Conservation (phyloP, 2,113 vertebrate species). For the Conger conger region DNA sequence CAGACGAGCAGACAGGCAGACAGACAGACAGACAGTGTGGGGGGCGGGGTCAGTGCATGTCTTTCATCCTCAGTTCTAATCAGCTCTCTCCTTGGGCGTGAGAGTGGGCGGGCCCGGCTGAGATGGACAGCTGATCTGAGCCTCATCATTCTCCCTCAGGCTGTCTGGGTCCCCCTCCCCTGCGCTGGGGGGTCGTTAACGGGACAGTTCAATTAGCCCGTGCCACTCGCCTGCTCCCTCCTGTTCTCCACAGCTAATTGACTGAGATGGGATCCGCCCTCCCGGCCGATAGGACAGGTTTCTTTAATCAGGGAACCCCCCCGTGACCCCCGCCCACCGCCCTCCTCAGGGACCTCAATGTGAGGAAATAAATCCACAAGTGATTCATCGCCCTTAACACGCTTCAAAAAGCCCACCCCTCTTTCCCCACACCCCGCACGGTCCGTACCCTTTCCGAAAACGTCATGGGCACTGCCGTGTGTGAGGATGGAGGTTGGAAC, state of each 20-base stretch:
- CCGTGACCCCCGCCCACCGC: neutral
- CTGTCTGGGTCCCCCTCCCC: neutral
- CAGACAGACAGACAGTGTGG: too few relatives aligned
- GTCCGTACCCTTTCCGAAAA: neutral
- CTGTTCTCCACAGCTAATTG: neutral
- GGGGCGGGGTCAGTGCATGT: neutral
- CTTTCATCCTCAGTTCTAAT: neutral
- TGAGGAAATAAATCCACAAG: neutral
- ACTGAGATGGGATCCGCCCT: neutral
- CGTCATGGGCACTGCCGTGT: neutral
- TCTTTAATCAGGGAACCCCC: constrained; percentile 1
- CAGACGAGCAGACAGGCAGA: too few relatives aligned
- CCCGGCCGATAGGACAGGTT: neutral
- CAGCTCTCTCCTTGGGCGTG: neutral
- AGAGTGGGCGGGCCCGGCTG: neutral
- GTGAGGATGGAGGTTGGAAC: neutral
- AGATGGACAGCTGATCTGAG: neutral
- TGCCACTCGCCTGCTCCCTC: neutral
- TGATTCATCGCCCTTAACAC: neutral
- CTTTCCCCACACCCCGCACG: neutral
- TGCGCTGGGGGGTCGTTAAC: neutral
- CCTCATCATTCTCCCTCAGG: neutral
- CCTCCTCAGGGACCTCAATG: neutral
- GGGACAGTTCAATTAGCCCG: constrained; percentile 1
- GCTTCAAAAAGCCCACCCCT: neutral